Percentiles rank a stretch among this genome's conserved stretches.
These are phyloP conservation scores for Syndactyla subalaris DNA, from an alignment of 2,797 vertebrate genomes.

Conservation along the genomic window DNA sequence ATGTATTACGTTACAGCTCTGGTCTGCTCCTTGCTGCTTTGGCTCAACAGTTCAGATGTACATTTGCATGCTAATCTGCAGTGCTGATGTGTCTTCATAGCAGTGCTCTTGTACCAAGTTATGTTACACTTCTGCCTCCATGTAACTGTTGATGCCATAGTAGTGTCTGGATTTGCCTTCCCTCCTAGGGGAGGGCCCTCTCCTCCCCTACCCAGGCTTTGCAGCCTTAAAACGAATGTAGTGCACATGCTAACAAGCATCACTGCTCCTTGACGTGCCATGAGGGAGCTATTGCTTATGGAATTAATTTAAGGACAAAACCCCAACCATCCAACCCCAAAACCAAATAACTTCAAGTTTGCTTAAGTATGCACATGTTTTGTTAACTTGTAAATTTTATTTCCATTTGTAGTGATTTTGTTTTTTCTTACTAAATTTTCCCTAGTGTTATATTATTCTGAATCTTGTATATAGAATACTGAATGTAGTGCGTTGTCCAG, in stretches of 20 bases:
- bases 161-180: not conserved
- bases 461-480: not conserved
- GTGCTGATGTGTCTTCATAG: not conserved
- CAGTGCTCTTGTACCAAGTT: not conserved
- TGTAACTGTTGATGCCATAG: not conserved
- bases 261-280: not conserved
- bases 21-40: not conserved
- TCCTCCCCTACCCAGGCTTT: not conserved
- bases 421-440: not conserved
- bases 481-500: not conserved
- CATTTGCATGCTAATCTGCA: not conserved
- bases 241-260: not conserved
- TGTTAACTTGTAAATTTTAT: not conserved
- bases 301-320: not conserved
- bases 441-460: not conserved
- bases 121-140: not conserved
- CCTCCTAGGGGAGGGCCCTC: not conserved
- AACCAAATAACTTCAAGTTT: not conserved
- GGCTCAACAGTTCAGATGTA: not conserved
- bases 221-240: not conserved
- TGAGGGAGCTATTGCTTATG: not conserved
- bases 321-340: rapidly evolving
- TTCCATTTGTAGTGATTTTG: not conserved
- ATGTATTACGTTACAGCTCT: not conserved
- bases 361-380: not conserved